Conservation (phyloP, 1,140 invertebrate genomes). For the Eciton burchellii region DNA sequence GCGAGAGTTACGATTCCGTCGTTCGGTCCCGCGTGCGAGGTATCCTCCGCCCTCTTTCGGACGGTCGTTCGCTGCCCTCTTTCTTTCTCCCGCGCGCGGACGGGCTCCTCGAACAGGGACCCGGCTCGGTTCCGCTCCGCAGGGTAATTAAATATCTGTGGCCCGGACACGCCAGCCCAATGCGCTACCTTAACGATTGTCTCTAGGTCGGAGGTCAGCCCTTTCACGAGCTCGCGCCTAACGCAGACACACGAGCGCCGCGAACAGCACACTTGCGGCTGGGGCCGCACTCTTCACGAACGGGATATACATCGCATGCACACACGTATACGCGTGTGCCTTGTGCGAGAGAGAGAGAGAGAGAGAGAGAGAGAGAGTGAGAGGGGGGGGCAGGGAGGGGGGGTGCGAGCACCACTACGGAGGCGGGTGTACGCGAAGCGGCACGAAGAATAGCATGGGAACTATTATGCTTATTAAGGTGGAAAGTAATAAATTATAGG, state of each 20-base stretch:
- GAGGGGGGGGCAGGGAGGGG: background rate
- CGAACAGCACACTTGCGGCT: constrained; percentile 36
- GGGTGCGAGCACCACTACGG: constrained; percentile 10
- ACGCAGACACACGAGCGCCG: constrained; percentile 16
- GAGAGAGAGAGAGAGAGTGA: constrained; percentile 46
- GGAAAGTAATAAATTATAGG: constrained; percentile 85
- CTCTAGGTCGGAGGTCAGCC: constrained; percentile 82
- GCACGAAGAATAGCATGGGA: constrained; percentile 81
- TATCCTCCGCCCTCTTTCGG: constrained; percentile 10
- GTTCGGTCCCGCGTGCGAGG: background rate
- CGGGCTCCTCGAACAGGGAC: background rate
- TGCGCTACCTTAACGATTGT: constrained; percentile 85
- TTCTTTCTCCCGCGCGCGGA: background rate
- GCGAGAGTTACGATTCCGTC: constrained; percentile 54
- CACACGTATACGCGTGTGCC: background rate
- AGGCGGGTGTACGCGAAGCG: constrained; percentile 42
- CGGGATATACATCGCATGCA: constrained; percentile 1
- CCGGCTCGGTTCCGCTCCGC: constrained; percentile 9
- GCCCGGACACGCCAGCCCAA: constrained; percentile 35
- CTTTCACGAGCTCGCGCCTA: constrained; percentile 54
- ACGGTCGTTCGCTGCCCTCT: background rate
- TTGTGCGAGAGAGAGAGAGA: too few relatives aligned
- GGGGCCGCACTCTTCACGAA: constrained; percentile 29
- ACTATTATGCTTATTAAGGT: constrained; percentile 84
- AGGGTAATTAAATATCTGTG: constrained; percentile 84